These are phyloP conservation scores for Cynodonichthys magdalenae DNA, from an alignment of 2,797 vertebrate genomes.

Conservation along the genomic window DNA sequence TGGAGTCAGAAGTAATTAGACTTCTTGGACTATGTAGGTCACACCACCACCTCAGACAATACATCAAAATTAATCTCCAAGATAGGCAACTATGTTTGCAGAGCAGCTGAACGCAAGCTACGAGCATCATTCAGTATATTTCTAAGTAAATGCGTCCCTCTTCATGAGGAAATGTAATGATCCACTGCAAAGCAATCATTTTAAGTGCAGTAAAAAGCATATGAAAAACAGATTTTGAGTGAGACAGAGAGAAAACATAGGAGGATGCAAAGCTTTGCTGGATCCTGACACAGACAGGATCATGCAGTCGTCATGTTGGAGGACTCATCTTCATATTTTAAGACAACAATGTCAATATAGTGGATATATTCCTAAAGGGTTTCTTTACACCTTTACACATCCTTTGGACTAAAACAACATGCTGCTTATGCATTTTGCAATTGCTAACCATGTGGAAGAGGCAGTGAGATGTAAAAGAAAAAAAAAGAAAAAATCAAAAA, in stretches of 20 bases:
- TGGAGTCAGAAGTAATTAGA: conserved; percentile 48
- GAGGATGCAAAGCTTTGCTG: conserved; percentile 52
- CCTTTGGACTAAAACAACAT: conserved; percentile 18
- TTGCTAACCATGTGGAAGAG: background rate
- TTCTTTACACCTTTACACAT: conserved; percentile 5
- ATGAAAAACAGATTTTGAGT: conserved; percentile 16
- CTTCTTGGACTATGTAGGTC: conserved; percentile 34
- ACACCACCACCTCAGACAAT: conserved; percentile 26
- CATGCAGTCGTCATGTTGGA: conserved; percentile 42
- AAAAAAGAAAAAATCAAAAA: conserved; percentile 12
- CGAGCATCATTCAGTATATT: background rate
- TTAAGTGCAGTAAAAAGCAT: conserved; percentile 24
- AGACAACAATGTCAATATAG: conserved; percentile 21
- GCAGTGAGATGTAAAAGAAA: conserved; percentile 14
- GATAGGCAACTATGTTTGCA: conserved; percentile 8
- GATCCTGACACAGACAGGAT: conserved; percentile 67
- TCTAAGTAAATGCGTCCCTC: conserved; percentile 4
- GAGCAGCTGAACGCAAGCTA: background rate
- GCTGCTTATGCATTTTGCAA: conserved; percentile 26
- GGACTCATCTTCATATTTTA: conserved; percentile 53
- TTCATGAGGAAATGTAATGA: conserved; percentile 22
- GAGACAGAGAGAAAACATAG: conserved; percentile 32
- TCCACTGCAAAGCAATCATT: conserved; percentile 34
- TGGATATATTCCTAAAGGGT: conserved; percentile 2
- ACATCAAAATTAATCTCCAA: conserved; percentile 14